phyloP scores from a whole-genome alignment of 2,888 invertebrate genomes.

The Schizotus pectinicornis region DNA sequence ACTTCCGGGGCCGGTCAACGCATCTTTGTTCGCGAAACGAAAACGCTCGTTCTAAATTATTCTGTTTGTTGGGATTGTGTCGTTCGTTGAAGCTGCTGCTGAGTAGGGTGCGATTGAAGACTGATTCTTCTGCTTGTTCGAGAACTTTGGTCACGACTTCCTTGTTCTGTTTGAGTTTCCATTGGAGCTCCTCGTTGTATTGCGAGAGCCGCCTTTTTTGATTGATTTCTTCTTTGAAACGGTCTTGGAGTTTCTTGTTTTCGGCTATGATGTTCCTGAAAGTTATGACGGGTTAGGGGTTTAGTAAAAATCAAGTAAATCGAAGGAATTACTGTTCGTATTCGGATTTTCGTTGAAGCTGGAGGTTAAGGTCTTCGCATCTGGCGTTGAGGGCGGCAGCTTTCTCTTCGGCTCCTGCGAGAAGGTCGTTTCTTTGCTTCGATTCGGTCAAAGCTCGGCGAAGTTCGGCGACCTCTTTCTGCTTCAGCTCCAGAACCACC shows the following conservation, averaged over 20 bases:
- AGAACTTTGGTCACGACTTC: slow-evolving; percentile 66
- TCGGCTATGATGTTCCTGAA: slow-evolving; percentile 70
- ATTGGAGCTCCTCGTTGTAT: slow-evolving; percentile 88
- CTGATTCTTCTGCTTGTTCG: slow-evolving; percentile 48
- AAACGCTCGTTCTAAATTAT: slow-evolving; percentile 46
- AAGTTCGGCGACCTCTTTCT: slow-evolving; percentile 82
- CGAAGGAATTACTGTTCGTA: slow-evolving; percentile 71
- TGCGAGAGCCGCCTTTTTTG: slow-evolving; percentile 79
- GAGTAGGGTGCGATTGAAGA: slow-evolving; percentile 46
- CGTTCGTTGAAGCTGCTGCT: slow-evolving; percentile 51
- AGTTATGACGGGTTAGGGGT: not conserved
- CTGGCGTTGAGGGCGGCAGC: slow-evolving; percentile 80
- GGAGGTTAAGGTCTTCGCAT: slow-evolving; percentile 84
- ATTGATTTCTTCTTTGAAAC: slow-evolving; percentile 76
- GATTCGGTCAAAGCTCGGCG: slow-evolving; percentile 74
- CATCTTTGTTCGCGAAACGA: slow-evolving; percentile 48
- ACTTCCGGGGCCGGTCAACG: slow-evolving; percentile 42
- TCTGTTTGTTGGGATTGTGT: slow-evolving; percentile 44
- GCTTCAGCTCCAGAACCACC: slow-evolving; percentile 86
- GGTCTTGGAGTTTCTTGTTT: slow-evolving; percentile 75
- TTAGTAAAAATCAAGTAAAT: not conserved
- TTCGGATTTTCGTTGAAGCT: slow-evolving; percentile 71
- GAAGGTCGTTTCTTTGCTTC: slow-evolving; percentile 74
- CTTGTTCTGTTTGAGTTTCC: slow-evolving; percentile 83
- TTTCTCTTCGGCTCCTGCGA: slow-evolving; percentile 74